These are phyloP conservation scores for Dendronephthya gigantea DNA, from an alignment of 64 coral and sea anemone species.

Conservation along the genomic window DNA sequence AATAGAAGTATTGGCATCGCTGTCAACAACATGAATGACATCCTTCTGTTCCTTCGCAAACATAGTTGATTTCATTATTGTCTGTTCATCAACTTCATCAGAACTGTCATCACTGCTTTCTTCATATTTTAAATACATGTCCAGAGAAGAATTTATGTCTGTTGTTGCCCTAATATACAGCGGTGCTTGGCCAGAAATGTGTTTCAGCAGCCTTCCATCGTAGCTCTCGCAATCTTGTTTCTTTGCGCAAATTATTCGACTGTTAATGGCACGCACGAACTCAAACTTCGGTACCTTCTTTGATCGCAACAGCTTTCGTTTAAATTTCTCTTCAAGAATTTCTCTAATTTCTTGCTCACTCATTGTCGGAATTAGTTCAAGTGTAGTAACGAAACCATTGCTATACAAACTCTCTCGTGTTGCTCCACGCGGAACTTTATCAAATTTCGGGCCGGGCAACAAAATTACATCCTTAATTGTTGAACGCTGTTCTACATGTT, in stretches of 20 bases:
- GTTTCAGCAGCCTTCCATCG: neutral
- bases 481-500: neutral
- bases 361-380: neutral
- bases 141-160: neutral
- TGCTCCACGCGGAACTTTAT: neutral
- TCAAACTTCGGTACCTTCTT: neutral
- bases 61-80: neutral
- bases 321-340: neutral
- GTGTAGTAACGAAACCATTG: neutral
- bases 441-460: neutral
- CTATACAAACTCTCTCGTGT: neutral
- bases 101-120: neutral
- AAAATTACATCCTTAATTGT: constrained; percentile 6
- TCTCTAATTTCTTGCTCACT: neutral
- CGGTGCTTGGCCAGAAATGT: neutral
- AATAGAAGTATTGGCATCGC: neutral
- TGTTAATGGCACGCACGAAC: neutral
- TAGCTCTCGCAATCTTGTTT: neutral
- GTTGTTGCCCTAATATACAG: neutral
- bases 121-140: neutral
- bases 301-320: neutral
- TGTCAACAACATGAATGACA: neutral
- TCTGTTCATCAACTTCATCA: neutral
- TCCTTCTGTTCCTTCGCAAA: neutral
- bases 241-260: neutral